Conservation (phyloP, 2,888 invertebrate species). For the Dryococelus australis region DNA sequence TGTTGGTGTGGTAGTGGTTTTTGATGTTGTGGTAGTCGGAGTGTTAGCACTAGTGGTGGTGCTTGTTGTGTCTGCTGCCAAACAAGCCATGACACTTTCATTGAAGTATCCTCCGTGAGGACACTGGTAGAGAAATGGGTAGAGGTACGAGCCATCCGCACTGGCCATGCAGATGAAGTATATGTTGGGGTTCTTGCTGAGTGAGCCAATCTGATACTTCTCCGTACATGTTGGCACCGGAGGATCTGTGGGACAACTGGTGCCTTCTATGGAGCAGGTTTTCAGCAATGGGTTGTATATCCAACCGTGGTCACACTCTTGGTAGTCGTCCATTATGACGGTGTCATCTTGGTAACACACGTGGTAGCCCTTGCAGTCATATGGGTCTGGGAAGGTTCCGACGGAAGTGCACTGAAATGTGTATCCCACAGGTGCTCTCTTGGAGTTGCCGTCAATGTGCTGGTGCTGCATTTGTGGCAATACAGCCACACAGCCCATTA, state of each 20-base stretch:
- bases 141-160: not conserved
- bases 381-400: constrained; percentile 20
- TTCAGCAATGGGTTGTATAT: constrained; percentile 11
- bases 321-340: not conserved
- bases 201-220: not conserved
- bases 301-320: constrained; percentile 4
- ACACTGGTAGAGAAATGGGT: constrained; percentile 12
- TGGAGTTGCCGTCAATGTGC: too few relatives aligned
- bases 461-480: too few relatives aligned
- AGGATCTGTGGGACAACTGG: not conserved
- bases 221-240: not conserved
- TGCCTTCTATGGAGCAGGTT: not conserved
- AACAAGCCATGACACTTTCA: not conserved
- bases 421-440: not conserved
- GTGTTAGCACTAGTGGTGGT: not conserved
- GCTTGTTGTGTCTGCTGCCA: not conserved
- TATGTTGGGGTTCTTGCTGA: constrained; percentile 4
- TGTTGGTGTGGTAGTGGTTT: not conserved
- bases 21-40: not conserved
- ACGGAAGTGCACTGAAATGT: constrained; percentile 12
- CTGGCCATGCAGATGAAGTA: constrained; percentile 2
- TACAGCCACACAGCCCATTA: too few relatives aligned
- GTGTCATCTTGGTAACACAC: not conserved
- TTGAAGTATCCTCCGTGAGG: constrained; percentile 9
- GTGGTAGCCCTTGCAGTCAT: constrained; percentile 22